Conservation (phyloP, 2,797 vertebrate species). For the Rhinoraja longicauda region DNA sequence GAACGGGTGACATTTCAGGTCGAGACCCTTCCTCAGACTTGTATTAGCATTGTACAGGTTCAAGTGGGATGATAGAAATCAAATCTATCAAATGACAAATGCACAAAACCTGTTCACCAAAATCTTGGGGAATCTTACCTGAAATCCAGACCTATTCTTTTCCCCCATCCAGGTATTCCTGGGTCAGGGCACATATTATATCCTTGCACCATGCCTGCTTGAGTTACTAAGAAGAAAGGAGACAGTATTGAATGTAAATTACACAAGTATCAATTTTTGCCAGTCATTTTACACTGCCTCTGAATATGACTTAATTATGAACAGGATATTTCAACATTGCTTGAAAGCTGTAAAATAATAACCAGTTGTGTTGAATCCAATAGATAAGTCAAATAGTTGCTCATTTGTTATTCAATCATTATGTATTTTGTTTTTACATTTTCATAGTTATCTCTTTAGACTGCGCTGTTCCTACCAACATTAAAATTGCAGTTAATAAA, state of each 20-base stretch:
- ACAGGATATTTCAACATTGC: not conserved
- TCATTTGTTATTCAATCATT: not conserved
- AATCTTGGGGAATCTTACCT: slow-evolving; percentile 66
- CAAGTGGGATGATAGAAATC: not conserved
- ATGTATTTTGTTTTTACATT: not conserved
- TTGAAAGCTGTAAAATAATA: not conserved
- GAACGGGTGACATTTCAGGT: too few relatives aligned
- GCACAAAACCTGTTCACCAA: slow-evolving; percentile 40
- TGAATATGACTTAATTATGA: not conserved
- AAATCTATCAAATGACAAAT: not conserved
- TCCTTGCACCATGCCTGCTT: slow-evolving; percentile 96
- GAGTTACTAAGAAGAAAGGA: slow-evolving; percentile 74
- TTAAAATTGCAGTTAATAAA: too few relatives aligned
- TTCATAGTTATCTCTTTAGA: not conserved
- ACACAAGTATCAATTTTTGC: not conserved
- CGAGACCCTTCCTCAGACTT: too few relatives aligned
- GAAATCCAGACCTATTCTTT: slow-evolving; percentile 96
- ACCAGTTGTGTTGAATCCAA: not conserved
- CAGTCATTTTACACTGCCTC: not conserved
- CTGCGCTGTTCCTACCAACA: not conserved
- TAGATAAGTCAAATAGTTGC: not conserved
- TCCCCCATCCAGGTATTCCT: slow-evolving; percentile 91
- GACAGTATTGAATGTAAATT: slow-evolving; percentile 45
- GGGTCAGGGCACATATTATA: slow-evolving; percentile 98
- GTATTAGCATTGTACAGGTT: not conserved